A percentile compares a stretch with the other conserved stretches of the same genome.
Evolutionary conservation across 2,113 vertebrate species (phyloP).

Genomic region (Callorhinus ursinus): DNA sequence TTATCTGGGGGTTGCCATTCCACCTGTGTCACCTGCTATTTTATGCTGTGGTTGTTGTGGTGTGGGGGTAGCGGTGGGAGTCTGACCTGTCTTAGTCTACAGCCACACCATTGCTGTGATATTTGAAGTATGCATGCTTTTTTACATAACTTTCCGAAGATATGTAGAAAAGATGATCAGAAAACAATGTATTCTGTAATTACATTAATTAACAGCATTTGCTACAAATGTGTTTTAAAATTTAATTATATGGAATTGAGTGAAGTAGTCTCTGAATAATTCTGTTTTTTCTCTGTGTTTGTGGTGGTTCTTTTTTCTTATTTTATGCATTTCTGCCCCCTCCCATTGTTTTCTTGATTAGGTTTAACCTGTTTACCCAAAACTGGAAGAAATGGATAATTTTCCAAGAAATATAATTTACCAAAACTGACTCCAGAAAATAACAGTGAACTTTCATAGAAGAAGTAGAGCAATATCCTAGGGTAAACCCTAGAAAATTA

Average conservation of each 20-base stretch:
- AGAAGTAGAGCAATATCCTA: neutral
- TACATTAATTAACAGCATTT: neutral
- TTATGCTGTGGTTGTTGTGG: neutral
- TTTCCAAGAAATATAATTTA: neutral
- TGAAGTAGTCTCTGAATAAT: neutral
- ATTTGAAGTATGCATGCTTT: neutral
- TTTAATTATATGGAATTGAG: neutral
- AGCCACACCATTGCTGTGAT: neutral
- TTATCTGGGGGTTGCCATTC: neutral
- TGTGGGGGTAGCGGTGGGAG: too few relatives aligned
- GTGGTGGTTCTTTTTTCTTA: neutral
- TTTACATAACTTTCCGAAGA: neutral
- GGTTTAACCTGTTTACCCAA: constrained; percentile 3
- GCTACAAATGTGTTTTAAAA: neutral
- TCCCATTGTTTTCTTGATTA: constrained; percentile 1
- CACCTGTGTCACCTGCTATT: neutral
- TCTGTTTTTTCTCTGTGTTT: neutral
- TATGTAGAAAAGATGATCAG: neutral
- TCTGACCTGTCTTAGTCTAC: neutral
- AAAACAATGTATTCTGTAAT: neutral
- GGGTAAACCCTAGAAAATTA: neutral
- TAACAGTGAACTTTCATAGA: neutral
- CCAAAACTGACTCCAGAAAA: neutral
- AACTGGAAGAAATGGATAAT: neutral
- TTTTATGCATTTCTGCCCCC: neutral